Evolutionary conservation across 2,113 vertebrate species (phyloP).

Genomic region (Vicugna pacos): DNA sequence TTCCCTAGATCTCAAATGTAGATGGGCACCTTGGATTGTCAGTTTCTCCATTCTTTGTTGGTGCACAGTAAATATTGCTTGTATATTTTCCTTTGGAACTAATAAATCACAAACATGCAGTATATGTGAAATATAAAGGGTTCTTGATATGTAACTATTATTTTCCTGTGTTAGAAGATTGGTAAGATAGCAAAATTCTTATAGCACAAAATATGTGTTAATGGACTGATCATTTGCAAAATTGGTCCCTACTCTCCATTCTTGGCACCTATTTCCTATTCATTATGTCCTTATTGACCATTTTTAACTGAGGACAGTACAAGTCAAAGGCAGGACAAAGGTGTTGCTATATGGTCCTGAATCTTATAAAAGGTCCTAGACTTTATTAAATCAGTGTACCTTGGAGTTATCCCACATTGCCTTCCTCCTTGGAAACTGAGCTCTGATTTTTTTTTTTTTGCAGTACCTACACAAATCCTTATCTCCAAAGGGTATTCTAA

Average conservation of each 20-base stretch:
- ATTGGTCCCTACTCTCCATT: not conserved
- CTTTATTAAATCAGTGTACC: not conserved
- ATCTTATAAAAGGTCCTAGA: not conserved
- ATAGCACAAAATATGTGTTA: not conserved
- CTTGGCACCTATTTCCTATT: not conserved
- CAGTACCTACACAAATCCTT: not conserved
- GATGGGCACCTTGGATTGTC: not conserved
- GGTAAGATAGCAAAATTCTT: not conserved
- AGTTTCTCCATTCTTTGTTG: not conserved
- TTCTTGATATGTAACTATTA: not conserved
- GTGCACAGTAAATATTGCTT: not conserved
- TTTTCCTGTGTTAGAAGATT: not conserved
- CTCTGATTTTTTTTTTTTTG: not conserved
- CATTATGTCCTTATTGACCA: not conserved
- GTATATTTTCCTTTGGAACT: slow-evolving; percentile 14
- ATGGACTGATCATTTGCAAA: slow-evolving; percentile 19
- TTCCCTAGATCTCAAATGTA: not conserved
- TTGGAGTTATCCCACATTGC: not conserved
- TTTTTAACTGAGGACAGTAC: not conserved
- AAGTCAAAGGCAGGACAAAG: not conserved
- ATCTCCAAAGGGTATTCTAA: not conserved
- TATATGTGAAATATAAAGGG: not conserved
- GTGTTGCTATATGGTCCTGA: not conserved
- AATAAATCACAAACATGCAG: not conserved
- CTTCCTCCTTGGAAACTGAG: not conserved